These are phyloP conservation scores for Phoxinus phoxinus DNA, from an alignment of 2,113 vertebrate species.

Conservation along the genomic window DNA sequence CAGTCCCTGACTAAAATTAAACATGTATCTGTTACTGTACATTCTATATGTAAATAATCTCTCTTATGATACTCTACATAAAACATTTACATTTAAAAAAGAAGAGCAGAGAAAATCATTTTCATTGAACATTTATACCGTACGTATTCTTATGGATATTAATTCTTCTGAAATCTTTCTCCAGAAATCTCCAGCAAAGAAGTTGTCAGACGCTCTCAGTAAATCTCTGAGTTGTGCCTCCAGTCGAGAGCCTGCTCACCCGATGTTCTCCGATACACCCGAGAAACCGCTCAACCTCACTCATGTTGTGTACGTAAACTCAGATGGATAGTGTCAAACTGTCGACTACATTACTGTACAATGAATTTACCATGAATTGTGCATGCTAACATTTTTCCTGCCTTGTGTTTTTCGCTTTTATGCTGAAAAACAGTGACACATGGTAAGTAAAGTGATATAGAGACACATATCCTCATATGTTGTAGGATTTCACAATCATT, in stretches of 20 bases:
- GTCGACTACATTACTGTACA: background rate
- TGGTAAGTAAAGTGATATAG: slow-evolving; percentile 50
- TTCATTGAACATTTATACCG: background rate
- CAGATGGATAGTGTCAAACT: background rate
- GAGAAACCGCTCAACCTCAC: slow-evolving; percentile 96
- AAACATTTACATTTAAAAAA: background rate
- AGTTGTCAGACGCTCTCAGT: slow-evolving; percentile 94
- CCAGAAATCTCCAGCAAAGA: slow-evolving; percentile 99
- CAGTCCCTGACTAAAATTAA: background rate
- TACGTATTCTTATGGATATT: background rate
- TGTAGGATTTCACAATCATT: background rate
- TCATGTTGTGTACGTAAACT: slow-evolving; percentile 92
- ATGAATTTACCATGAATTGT: background rate
- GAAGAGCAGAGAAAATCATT: background rate
- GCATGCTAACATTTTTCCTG: slow-evolving; percentile 12
- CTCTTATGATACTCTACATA: background rate
- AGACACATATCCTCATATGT: background rate
- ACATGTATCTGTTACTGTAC: slow-evolving; percentile 52
- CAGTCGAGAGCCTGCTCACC: slow-evolving; percentile 92
- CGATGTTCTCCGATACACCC: slow-evolving; percentile 92
- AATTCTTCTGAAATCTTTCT: slow-evolving; percentile 29
- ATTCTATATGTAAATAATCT: background rate
- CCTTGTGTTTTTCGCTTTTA: background rate
- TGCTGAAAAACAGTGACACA: slow-evolving; percentile 52
- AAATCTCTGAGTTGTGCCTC: slow-evolving; percentile 98